Percentiles rank a stretch among this genome's conserved stretches.
Conservation (phyloP, 2,113 vertebrate species). For the Erythrocercus mccallii region DNA sequence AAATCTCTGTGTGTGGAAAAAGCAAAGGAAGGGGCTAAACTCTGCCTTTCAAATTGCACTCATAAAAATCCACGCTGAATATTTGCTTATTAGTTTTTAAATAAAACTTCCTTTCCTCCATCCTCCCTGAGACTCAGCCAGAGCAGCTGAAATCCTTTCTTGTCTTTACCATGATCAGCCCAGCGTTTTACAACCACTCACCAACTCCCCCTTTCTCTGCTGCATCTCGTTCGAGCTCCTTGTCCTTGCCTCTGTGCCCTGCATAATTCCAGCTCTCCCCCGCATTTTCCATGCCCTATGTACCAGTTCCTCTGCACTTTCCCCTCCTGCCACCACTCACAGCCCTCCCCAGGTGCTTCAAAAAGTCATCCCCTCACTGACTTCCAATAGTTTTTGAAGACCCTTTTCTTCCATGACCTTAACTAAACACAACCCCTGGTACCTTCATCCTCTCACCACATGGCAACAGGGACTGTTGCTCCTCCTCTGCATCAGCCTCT, state of each 20-base stretch:
- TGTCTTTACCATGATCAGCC: neutral
- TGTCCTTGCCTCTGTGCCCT: conserved; percentile 46
- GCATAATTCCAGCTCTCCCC: neutral
- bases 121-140: neutral
- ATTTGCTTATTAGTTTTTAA: neutral
- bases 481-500: neutral
- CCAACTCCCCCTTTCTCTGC: neutral
- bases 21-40: neutral
- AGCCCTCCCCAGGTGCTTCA: neutral
- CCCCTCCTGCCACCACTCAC: neutral
- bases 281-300: fast-evolving
- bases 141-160: neutral
- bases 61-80: neutral
- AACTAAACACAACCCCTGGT: neutral
- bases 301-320: neutral
- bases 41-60: neutral
- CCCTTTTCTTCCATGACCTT: neutral
- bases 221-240: neutral
- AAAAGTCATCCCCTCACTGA: neutral
- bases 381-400: neutral
- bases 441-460: neutral
- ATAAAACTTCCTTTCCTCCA: neutral
- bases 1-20: neutral
- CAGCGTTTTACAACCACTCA: neutral
- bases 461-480: neutral